phyloP scores from a whole-genome alignment of 2,797 vertebrate species.

The Enteromius anoplus region DNA sequence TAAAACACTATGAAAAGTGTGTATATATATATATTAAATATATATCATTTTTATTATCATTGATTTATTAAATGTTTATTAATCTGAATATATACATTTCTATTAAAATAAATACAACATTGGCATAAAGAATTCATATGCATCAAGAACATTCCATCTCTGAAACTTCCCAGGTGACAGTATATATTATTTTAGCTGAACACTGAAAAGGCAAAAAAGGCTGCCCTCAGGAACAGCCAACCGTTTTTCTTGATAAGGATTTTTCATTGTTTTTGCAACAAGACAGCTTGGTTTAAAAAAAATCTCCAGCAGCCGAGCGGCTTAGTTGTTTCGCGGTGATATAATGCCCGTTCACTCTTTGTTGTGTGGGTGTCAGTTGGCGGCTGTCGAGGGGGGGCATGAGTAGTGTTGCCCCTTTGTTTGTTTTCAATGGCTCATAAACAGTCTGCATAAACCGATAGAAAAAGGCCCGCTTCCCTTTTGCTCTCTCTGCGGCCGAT shows the following conservation, averaged over 20 bases:
- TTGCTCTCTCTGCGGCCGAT: constrained; percentile 59
- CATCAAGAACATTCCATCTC: background rate
- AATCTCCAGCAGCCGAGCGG: constrained; percentile 54
- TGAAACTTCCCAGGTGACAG: constrained; percentile 10
- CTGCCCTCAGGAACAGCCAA: constrained; percentile 24
- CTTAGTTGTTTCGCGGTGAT: constrained; percentile 61
- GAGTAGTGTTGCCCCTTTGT: constrained; percentile 65
- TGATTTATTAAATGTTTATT: background rate
- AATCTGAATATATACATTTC: background rate
- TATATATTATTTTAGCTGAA: constrained; percentile 54
- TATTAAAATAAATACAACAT: constrained; percentile 23
- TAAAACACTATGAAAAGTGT: background rate
- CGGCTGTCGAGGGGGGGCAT: constrained; percentile 52
- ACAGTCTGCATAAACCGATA: constrained; percentile 69
- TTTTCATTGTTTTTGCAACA: constrained; percentile 68
- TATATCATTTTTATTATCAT: too few relatives aligned
- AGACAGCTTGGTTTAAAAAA: constrained; percentile 62
- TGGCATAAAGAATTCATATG: background rate
- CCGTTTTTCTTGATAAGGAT: constrained; percentile 61
- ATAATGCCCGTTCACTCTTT: constrained; percentile 62
- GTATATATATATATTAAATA: too few relatives aligned
- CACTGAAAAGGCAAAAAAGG: constrained; percentile 3
- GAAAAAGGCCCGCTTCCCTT: constrained; percentile 61
- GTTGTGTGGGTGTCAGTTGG: constrained; percentile 63
- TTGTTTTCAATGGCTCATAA: constrained; percentile 73